Percentiles rank a stretch among this genome's conserved stretches.
Conservation (phyloP, 1,140 invertebrate genomes). For the Lepidurus arcticus region DNA sequence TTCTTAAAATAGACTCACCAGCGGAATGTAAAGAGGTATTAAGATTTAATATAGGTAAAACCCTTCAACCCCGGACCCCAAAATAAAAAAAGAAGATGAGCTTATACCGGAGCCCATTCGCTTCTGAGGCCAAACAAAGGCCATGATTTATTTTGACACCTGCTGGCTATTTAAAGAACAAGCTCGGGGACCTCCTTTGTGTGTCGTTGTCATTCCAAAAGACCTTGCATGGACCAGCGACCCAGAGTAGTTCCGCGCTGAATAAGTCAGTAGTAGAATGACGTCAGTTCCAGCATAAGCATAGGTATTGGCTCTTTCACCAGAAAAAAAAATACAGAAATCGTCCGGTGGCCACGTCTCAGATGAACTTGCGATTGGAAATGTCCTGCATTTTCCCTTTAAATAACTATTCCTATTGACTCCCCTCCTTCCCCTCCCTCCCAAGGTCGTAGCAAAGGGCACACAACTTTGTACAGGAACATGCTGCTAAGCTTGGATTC, state of each 20-base stretch:
- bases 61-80: neutral
- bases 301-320: neutral
- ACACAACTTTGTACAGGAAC: too few species aligned
- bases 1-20: too few species aligned
- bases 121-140: neutral
- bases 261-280: slow-evolving; percentile 20
- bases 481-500: too few species aligned
- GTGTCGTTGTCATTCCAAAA: slow-evolving; percentile 6
- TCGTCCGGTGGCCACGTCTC: neutral
- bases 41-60: neutral
- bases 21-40: neutral
- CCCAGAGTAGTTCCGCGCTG: neutral
- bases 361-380: too few species aligned
- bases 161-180: slow-evolving; percentile 19
- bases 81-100: neutral
- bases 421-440: too few species aligned
- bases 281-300: slow-evolving; percentile 2
- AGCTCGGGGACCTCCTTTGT: neutral
- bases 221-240: neutral
- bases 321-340: neutral
- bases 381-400: too few species aligned
- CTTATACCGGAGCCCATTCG: neutral
- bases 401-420: too few species aligned
- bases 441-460: too few species aligned
- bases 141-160: slow-evolving; percentile 10